phyloP scores from a whole-genome alignment of 2,797 vertebrate genomes.

The Carduelis carduelis region DNA sequence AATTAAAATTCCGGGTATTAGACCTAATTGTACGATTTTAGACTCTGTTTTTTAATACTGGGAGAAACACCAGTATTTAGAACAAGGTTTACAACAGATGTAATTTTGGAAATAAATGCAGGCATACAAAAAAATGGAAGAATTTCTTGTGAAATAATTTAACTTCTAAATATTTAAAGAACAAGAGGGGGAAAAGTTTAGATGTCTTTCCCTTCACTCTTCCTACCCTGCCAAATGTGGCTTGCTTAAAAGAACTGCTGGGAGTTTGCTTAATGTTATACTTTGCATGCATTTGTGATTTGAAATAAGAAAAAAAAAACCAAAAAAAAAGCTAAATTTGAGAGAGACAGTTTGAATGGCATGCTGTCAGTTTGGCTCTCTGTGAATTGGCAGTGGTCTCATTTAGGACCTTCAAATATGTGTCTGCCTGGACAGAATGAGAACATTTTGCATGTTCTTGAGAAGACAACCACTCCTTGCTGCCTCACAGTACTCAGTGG shows the following conservation, averaged over 20 bases:
- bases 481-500: slow-evolving; percentile 78
- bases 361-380: slow-evolving; percentile 86
- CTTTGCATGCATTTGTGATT: slow-evolving; percentile 89
- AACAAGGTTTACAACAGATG: not conserved
- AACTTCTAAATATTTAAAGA: not conserved
- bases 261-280: slow-evolving; percentile 72
- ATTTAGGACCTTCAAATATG: slow-evolving; percentile 83
- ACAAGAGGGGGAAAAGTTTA: not conserved
- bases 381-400: slow-evolving; percentile 84
- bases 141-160: not conserved
- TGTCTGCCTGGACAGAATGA: slow-evolving; percentile 80
- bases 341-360: slow-evolving; percentile 90
- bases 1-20: not conserved
- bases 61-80: not conserved
- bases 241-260: slow-evolving; percentile 48
- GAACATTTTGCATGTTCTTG: slow-evolving; percentile 81
- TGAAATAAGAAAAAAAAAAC: slow-evolving; percentile 26
- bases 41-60: not conserved
- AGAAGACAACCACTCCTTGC: slow-evolving; percentile 87
- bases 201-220: not conserved
- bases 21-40: not conserved
- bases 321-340: slow-evolving; percentile 59
- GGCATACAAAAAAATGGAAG: not conserved
- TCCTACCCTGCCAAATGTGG: not conserved
- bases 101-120: not conserved